Conservation (phyloP, 2,113 vertebrate species). For the Lanius ludovicianus region DNA sequence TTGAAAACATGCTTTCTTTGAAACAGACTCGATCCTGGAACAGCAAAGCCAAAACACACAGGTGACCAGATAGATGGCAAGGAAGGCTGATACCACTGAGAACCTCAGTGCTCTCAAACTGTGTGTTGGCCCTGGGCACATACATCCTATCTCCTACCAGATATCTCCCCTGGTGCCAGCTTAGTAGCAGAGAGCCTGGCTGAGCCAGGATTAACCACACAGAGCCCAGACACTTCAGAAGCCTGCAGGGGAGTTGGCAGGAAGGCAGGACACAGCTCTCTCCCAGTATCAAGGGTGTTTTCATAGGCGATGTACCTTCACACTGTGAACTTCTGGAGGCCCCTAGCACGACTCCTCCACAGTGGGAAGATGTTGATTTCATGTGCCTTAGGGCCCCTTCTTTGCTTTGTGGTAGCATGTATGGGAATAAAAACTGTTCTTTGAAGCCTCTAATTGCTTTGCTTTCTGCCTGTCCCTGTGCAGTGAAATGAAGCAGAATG, state of each 20-base stretch:
- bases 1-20: neutral
- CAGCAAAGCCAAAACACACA: neutral
- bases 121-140: neutral
- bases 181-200: neutral
- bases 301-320: neutral
- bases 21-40: neutral
- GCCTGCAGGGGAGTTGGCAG: neutral
- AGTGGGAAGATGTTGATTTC: neutral
- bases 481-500: neutral
- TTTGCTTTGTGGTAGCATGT: neutral
- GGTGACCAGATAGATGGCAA: neutral
- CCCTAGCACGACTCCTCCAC: rapidly evolving
- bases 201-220: neutral
- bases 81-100: neutral
- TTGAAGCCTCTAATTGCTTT: neutral
- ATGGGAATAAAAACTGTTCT: neutral
- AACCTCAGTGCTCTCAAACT: neutral
- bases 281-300: neutral
- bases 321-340: neutral
- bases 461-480: neutral
- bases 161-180: neutral
- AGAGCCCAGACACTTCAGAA: neutral
- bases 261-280: neutral
- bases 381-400: neutral
- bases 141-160: neutral